Base-by-base conservation (phyloP, 2,113 vertebrate genomes). In the Phocoena sinus region DNA sequence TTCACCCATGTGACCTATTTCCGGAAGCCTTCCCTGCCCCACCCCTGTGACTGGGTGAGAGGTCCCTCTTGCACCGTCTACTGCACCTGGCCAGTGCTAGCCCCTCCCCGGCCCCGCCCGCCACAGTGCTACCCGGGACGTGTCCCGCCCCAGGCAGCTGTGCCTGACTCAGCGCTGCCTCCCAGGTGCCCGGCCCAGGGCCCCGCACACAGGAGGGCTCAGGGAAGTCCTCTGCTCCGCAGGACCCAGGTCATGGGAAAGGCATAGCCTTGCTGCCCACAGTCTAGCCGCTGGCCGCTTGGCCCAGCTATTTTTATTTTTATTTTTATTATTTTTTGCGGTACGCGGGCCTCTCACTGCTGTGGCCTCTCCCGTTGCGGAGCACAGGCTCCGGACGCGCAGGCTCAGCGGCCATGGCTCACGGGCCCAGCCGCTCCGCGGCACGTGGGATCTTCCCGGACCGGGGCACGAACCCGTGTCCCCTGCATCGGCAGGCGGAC, bases 291-390 rank as follows among this genome's bases (percentile, higher is more conserved):
- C 67, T 28, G 56, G 89, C 94, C 60, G 50, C 97, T 84, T 41
- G 0, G 18, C 70, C 81, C 0, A 20, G 84, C 80, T 97, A 97
- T 95, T 96, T 95, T 81, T 95, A 93, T 95, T 96, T 95, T 81
- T 95, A 93, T 44, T 44, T 9, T 10, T 10, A 44, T 44, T 44
- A 2, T 44, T 44, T 44, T 44, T 44, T 44, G 44, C 44, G 8
- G 44, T 10, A 44, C 44, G 9, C 8, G 44, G 44, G 44, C 44
- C 44, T 44, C 44, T 44, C 44, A 44, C 44, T 44, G 2, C 2
- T 44, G 44, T 10, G 44, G 44, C 44, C 44, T 44, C 44, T 10
- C 44, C 44, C 8, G 8, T 44, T 44, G 44, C 44, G 44, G 44
- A 0, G 0, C 44, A 2, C 44, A 44, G 44, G 44, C 44, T 44